Evolutionary conservation across 1,140 invertebrate species (phyloP).

Genomic region (Drosophila santomea): DNA sequence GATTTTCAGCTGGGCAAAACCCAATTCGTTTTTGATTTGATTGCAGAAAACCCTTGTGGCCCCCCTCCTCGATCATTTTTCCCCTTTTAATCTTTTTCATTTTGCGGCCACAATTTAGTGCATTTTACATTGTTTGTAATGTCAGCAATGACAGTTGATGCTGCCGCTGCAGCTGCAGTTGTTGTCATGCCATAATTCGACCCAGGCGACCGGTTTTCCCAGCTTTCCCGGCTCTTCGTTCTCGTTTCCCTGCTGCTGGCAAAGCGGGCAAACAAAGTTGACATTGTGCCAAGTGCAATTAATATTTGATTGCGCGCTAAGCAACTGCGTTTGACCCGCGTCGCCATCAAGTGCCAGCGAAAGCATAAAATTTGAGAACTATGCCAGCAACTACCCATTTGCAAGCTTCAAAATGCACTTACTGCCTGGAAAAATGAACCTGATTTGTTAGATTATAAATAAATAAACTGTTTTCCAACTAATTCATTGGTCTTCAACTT

Average conservation of each 20-base stretch:
- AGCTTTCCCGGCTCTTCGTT: conserved; percentile 3
- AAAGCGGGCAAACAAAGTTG: conserved; percentile 61
- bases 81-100: conserved; percentile 30
- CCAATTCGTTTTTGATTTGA: conserved; percentile 75
- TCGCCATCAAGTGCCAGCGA: conserved; percentile 19
- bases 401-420: background rate
- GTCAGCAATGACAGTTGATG: conserved; percentile 46
- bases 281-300: conserved; percentile 70
- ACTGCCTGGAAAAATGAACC: background rate
- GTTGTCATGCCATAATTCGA: conserved; percentile 54
- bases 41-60: conserved; percentile 35
- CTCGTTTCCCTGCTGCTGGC: conserved; percentile 5
- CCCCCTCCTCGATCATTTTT: background rate
- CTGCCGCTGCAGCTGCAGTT: conserved; percentile 19
- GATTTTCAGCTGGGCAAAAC: conserved; percentile 56
- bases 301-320: conserved; percentile 64
- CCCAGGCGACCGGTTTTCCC: conserved; percentile 35
- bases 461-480: too few relatives aligned
- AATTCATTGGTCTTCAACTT: too few relatives aligned
- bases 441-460: background rate
- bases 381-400: background rate
- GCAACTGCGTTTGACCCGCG: conserved; percentile 45
- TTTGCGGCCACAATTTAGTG: conserved; percentile 64
- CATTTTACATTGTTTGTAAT: conserved; percentile 75
- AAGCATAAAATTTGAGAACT: conserved; percentile 18